Evolutionary conservation across 1,140 invertebrate genomes (phyloP), one percentile per base, ranked within the genome.

Genomic region (Heliconius hewitsoni): DNA sequence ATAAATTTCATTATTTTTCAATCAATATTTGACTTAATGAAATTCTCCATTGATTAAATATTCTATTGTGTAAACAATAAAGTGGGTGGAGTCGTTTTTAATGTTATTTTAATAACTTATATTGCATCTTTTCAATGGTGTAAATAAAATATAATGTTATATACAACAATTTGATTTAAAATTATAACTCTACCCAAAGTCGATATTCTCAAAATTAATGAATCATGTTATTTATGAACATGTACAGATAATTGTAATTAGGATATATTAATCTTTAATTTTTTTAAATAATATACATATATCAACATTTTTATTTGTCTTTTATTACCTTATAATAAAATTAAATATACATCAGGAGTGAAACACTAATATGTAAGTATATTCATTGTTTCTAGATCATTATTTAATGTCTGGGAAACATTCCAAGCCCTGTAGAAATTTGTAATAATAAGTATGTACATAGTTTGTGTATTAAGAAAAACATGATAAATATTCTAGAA

Each of bases 181-280:
- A 79, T 79, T 71, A 72, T 46, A 88, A 84, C 84, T 81, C 83
- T 81, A 86, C 86, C 83, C 81, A 86, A 90, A 86, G 86, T 90
- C 90, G 88, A 87, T 86, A 87, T 83, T 86, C 71, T 88, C 85
- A 82, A 87, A 90, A 88, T 88, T 87, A 81, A 87, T 90, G 85
- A 86, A 87, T 89, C 84, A 84, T 85, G 82, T 91, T 91, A 92
- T 92, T 92, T 93, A 92, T 93, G 85, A 87, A 86, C 78, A 81
- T 93, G 91, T 93, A 93, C 91, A 92, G 88, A 80, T 93, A 92
- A 92, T 91, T 89, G 81, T 91, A 91, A 92, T 88, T 91, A 92
- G 89, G 85, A 90, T 90, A 86, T 84, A 87, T 84, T 91, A 89
- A 91, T 89, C 90, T 85, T 89, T 90, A 89, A 88, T 91, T 93